Conservation (phyloP, 2,113 vertebrate species). For the Peromyscus leucopus region DNA sequence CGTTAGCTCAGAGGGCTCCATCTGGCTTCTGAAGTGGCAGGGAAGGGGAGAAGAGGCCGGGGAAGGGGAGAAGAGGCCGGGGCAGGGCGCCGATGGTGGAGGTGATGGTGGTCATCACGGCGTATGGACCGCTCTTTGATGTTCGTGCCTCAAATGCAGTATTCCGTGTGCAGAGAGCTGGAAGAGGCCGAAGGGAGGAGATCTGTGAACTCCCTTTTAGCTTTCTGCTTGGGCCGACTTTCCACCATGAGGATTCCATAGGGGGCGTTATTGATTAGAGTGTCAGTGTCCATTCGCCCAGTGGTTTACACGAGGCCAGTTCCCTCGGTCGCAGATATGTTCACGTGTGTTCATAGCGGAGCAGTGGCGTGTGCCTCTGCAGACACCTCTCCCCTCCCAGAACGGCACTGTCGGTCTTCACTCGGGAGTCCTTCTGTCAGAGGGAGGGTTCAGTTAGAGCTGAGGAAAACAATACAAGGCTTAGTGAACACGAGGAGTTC, state of each 20-base stretch:
- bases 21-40: background rate
- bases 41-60: too few species aligned
- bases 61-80: too few species aligned
- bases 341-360: background rate
- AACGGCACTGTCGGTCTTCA: background rate
- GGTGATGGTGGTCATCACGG: fast-evolving
- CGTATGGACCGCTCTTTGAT: background rate
- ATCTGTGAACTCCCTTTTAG: background rate
- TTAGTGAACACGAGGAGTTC: background rate
- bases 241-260: background rate
- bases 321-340: background rate
- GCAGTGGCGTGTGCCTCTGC: background rate
- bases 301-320: background rate
- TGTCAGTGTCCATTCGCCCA: background rate
- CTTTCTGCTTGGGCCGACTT: background rate
- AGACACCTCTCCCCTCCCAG: background rate
- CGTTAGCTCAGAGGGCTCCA: background rate
- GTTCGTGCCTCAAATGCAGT: background rate
- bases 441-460: background rate
- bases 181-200: background rate
- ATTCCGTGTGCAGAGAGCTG: background rate
- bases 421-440: background rate
- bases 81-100: background rate
- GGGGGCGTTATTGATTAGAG: background rate
- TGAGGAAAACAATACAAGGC: background rate